Conservation (phyloP, 1,140 invertebrate genomes). For the Lepidurus apus region DNA sequence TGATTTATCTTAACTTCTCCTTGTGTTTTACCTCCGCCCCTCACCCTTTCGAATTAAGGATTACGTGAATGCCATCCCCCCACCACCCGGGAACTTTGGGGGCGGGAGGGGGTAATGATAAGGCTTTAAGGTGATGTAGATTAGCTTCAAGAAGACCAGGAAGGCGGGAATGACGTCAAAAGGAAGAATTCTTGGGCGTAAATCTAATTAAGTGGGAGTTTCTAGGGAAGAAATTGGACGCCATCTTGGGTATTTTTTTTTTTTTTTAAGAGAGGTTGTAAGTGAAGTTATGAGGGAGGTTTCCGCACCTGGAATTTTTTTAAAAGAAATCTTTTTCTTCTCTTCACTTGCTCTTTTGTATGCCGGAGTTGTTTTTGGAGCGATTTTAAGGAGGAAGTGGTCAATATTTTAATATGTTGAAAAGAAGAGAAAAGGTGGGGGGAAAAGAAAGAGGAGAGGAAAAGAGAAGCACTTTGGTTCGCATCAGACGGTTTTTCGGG, state of each 20-base stretch:
- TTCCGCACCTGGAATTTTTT: neutral
- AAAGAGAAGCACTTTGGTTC: neutral
- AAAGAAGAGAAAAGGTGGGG: neutral
- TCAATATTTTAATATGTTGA: neutral
- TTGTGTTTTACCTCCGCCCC: slow-evolving; percentile 24
- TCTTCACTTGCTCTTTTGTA: too few relatives aligned
- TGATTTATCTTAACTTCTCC: neutral
- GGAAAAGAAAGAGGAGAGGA: neutral
- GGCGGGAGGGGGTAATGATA: too few relatives aligned
- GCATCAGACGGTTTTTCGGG: neutral
- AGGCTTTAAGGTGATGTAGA: too few relatives aligned
- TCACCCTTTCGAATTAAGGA: slow-evolving; percentile 24
- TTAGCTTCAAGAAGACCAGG: too few relatives aligned
- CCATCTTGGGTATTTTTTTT: neutral
- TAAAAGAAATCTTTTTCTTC: neutral
- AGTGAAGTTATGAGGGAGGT: neutral
- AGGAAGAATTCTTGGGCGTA: too few relatives aligned
- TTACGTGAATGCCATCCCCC: too few relatives aligned
- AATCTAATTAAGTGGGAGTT: too few relatives aligned
- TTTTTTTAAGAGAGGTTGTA: neutral
- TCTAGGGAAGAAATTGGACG: neutral
- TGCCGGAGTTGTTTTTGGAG: too few relatives aligned
- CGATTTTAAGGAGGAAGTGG: too few relatives aligned
- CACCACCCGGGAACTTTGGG: too few relatives aligned
- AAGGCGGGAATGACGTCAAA: too few relatives aligned